phyloP scores from a whole-genome alignment of 2,797 vertebrate species.

The Hoplostethus mediterraneus region DNA sequence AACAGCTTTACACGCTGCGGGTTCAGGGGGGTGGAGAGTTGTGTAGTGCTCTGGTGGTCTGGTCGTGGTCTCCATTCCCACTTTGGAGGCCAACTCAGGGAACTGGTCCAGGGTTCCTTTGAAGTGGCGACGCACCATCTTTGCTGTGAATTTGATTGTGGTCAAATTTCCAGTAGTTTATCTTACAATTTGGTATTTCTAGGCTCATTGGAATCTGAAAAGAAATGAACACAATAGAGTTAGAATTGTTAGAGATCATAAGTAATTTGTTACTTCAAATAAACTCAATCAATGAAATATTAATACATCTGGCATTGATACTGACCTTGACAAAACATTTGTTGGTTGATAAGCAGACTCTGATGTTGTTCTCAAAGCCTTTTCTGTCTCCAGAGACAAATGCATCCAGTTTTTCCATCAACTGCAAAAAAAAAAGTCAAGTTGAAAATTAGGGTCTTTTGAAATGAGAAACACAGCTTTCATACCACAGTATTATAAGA shows the following conservation, averaged over 20 bases:
- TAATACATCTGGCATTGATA: not conserved
- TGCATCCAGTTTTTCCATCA: slow-evolving; percentile 72
- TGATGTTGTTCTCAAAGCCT: slow-evolving; percentile 74
- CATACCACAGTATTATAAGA: not conserved
- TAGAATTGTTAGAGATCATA: not conserved
- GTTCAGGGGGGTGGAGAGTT: slow-evolving; percentile 16
- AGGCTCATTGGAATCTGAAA: slow-evolving; percentile 74
- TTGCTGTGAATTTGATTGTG: slow-evolving; percentile 73
- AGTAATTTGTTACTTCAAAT: rapidly evolving
- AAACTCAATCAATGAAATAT: not conserved
- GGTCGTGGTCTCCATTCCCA: slow-evolving; percentile 3
- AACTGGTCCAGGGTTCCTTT: slow-evolving; percentile 71
- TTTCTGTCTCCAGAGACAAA: slow-evolving; percentile 66
- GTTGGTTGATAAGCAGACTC: slow-evolving; percentile 81
- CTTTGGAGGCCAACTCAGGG: slow-evolving; percentile 64
- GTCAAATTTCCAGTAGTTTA: slow-evolving; percentile 83
- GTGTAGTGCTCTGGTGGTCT: not conserved
- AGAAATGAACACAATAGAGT: not conserved
- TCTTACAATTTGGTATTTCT: slow-evolving; percentile 59
- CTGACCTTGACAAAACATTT: slow-evolving; percentile 82
- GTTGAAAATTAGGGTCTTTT: not conserved
- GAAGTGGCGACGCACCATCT: slow-evolving; percentile 83
- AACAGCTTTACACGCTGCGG: slow-evolving; percentile 10
- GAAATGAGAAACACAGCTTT: rapidly evolving
- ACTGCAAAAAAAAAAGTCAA: slow-evolving; percentile 56